These are phyloP conservation scores for Microchrysa polita DNA, from an alignment of 2,888 invertebrate species.

Conservation along the genomic window DNA sequence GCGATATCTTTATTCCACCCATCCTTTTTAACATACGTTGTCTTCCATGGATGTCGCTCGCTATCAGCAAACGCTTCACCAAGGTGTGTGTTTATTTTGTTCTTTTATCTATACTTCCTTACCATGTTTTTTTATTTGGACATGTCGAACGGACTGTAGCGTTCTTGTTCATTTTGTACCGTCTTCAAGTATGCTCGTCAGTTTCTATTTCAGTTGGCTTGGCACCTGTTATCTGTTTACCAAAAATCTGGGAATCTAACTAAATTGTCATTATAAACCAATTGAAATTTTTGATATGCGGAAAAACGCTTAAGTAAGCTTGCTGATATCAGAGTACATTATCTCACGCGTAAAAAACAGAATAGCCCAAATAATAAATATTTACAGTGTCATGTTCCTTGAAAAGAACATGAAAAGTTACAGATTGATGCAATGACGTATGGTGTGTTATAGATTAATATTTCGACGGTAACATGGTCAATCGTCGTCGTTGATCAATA, in stretches of 20 bases:
- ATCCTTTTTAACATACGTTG: conserved; percentile 1
- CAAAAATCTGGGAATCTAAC: conserved; percentile 48
- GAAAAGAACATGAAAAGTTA: conserved; percentile 26
- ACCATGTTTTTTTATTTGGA: background rate
- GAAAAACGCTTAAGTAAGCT: conserved; percentile 16
- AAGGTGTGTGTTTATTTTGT: background rate
- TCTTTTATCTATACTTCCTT: background rate
- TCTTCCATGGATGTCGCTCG: background rate
- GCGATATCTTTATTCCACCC: background rate
- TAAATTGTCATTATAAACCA: conserved; percentile 51
- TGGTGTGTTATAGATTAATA: too few relatives aligned
- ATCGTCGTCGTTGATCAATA: too few relatives aligned
- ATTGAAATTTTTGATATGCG: conserved; percentile 40
- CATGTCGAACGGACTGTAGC: background rate
- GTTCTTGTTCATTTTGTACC: background rate
- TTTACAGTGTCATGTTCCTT: conserved; percentile 2
- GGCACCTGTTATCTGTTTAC: conserved; percentile 21
- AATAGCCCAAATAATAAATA: background rate
- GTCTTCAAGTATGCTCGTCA: background rate
- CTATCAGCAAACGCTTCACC: conserved; percentile 14
- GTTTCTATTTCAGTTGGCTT: background rate
- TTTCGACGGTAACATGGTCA: too few relatives aligned
- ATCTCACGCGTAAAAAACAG: background rate
- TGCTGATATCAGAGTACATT: conserved; percentile 17
- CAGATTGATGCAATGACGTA: too few relatives aligned